phyloP scores from a whole-genome alignment of 2,888 invertebrate genomes.

The Euzophera pinguis region DNA sequence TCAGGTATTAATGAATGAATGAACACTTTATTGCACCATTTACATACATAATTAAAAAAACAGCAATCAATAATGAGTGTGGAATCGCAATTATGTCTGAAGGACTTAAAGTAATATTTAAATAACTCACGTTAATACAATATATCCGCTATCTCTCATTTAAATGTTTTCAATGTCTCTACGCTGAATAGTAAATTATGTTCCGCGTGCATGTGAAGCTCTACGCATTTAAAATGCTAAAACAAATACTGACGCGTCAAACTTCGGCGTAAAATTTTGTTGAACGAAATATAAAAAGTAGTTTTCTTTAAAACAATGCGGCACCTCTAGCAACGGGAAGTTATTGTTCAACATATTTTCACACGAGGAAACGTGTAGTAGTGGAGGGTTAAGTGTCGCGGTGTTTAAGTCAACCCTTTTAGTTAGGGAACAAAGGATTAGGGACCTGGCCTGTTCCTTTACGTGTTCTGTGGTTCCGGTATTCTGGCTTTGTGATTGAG shows the following conservation, averaged over 20 bases:
- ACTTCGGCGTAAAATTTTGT: slow-evolving; percentile 16
- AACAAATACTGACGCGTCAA: slow-evolving; percentile 13
- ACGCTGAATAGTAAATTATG: slow-evolving; percentile 17
- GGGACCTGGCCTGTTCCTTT: slow-evolving; percentile 9
- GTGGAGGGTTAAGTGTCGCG: slow-evolving; percentile 34
- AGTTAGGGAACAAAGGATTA: slow-evolving; percentile 38
- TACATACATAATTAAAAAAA: too few relatives aligned
- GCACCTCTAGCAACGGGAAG: slow-evolving; percentile 18
- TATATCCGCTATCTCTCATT: not conserved
- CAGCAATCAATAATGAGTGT: too few relatives aligned
- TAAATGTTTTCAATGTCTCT: slow-evolving; percentile 2
- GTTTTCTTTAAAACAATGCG: slow-evolving; percentile 17
- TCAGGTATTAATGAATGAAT: too few relatives aligned
- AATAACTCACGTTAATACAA: slow-evolving; percentile 13
- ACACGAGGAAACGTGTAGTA: slow-evolving; percentile 14
- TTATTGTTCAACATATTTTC: slow-evolving; percentile 29
- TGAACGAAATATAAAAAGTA: slow-evolving; percentile 10
- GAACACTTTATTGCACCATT: too few relatives aligned
- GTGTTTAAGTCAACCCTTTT: slow-evolving; percentile 44
- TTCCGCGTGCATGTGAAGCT: slow-evolving; percentile 27
- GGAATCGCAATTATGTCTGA: too few relatives aligned
- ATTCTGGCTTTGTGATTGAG: not conserved
- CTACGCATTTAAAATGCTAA: slow-evolving; percentile 12
- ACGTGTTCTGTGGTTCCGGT: not conserved
- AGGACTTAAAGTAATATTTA: not conserved